These are phyloP conservation scores for Callorhinus ursinus DNA, from an alignment of 2,113 vertebrate species.

Conservation along the genomic window DNA sequence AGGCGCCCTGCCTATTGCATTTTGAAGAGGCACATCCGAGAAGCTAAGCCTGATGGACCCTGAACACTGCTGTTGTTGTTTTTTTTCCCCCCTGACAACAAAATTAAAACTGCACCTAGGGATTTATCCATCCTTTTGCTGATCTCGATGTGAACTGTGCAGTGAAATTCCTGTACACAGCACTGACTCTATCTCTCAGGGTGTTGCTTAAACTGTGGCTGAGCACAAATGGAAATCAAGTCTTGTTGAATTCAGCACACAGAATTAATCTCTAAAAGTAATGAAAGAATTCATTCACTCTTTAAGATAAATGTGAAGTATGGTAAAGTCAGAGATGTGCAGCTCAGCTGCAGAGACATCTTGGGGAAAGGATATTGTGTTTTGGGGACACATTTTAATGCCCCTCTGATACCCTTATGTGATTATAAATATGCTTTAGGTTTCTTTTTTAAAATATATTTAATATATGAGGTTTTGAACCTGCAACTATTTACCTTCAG, in stretches of 20 bases:
- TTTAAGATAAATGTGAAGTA: slow-evolving; percentile 60
- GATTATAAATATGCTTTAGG: background rate
- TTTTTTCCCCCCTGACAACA: background rate
- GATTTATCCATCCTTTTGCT: slow-evolving; percentile 69
- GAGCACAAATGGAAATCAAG: slow-evolving; percentile 62
- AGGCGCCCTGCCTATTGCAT: background rate
- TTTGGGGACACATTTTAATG: background rate
- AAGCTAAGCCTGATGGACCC: slow-evolving; percentile 47
- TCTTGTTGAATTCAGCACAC: slow-evolving; percentile 73
- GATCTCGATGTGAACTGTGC: slow-evolving; percentile 31
- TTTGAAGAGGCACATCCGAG: background rate
- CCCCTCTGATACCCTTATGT: background rate
- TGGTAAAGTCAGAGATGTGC: slow-evolving; percentile 29
- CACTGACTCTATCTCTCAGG: slow-evolving; percentile 12
- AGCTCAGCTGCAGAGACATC: slow-evolving; percentile 23
- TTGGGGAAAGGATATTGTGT: background rate
- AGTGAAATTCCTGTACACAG: slow-evolving; percentile 64
- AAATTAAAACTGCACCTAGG: slow-evolving; percentile 57
- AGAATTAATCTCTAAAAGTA: slow-evolving; percentile 73
- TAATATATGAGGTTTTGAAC: slow-evolving; percentile 18
- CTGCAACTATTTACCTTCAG: background rate
- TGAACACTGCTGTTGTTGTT: background rate
- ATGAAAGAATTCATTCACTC: slow-evolving; percentile 67
- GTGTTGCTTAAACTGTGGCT: slow-evolving; percentile 58
- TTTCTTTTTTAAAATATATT: background rate